Conservation (phyloP, 2,888 invertebrate genomes). For the Conchocele bisecta region DNA sequence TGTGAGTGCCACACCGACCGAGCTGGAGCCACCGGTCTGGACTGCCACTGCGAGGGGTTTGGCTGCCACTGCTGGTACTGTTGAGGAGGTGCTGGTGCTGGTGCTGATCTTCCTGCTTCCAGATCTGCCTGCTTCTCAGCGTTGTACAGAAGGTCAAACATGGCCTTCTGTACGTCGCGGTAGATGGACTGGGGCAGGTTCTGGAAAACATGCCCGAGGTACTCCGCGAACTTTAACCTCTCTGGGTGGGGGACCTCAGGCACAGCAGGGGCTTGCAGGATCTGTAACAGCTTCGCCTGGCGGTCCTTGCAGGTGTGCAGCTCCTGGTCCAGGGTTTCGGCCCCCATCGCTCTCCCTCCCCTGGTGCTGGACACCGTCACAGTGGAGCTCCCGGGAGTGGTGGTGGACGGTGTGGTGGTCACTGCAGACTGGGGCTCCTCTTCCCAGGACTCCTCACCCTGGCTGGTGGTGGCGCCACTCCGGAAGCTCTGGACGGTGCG, state of each 20-base stretch:
- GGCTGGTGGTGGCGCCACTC: constrained; percentile 36
- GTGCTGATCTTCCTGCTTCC: constrained; percentile 29
- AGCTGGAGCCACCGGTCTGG: constrained; percentile 37
- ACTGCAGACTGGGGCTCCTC: constrained; percentile 29
- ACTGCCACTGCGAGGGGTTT: constrained; percentile 39
- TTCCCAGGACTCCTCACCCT: constrained; percentile 36
- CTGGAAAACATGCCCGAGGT: constrained; percentile 50
- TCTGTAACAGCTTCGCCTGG: constrained; percentile 42
- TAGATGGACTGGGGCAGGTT: constrained; percentile 44
- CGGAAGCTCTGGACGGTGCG: constrained; percentile 44
- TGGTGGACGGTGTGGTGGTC: constrained; percentile 25
- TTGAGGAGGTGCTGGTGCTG: constrained; percentile 15
- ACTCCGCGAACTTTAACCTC: constrained; percentile 44
- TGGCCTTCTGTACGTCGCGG: constrained; percentile 36
- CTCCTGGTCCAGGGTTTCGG: constrained; percentile 30
- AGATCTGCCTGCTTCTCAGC: constrained; percentile 38
- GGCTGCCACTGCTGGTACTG: constrained; percentile 38
- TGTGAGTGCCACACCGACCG: constrained; percentile 41
- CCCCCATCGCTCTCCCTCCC: constrained; percentile 28
- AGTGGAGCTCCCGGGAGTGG: constrained; percentile 31
- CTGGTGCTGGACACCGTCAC: constrained; percentile 30
- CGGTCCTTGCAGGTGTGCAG: constrained; percentile 41
- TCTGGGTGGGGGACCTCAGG: constrained; percentile 44
- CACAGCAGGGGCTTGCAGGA: constrained; percentile 34
- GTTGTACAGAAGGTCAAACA: constrained; percentile 36